phyloP scores from a whole-genome alignment of 2,888 invertebrate genomes.

The Amblyteles armatorius region DNA sequence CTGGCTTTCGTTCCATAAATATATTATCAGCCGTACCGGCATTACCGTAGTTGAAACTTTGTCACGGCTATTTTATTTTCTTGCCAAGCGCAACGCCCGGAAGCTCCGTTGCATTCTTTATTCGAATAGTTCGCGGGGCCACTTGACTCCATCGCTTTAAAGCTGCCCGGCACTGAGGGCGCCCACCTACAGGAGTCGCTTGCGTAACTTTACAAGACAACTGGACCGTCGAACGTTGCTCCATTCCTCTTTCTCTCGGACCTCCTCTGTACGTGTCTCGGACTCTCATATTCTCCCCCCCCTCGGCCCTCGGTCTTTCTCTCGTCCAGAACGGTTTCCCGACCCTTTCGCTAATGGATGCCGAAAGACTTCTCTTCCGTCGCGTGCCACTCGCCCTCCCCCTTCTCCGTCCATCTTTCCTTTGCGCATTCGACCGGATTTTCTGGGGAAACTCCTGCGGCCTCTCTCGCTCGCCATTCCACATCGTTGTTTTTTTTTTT shows the following conservation, averaged over 20 bases:
- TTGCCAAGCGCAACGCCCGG: constrained; percentile 40
- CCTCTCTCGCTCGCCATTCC: constrained; percentile 30
- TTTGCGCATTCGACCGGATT: constrained; percentile 39
- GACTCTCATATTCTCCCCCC: constrained; percentile 19
- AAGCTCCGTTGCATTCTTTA: constrained; percentile 64
- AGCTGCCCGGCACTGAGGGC: constrained; percentile 61
- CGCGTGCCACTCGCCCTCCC: constrained; percentile 9
- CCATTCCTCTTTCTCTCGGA: neutral
- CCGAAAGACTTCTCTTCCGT: constrained; percentile 50
- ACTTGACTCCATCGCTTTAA: constrained; percentile 64
- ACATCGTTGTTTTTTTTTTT: constrained; percentile 59
- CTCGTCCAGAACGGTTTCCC: constrained; percentile 29
- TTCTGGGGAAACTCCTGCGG: constrained; percentile 32
- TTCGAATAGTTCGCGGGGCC: constrained; percentile 53
- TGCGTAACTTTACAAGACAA: constrained; percentile 47
- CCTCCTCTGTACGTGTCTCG: neutral
- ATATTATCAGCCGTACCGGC: constrained; percentile 51
- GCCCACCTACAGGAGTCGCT: constrained; percentile 25
- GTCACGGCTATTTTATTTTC: constrained; percentile 60
- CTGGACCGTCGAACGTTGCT: constrained; percentile 28
- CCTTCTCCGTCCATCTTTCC: constrained; percentile 7
- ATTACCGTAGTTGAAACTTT: constrained; percentile 43
- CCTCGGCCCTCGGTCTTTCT: constrained; percentile 10
- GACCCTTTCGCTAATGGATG: constrained; percentile 57
- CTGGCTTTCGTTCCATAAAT: constrained; percentile 39